Percentiles rank a stretch among this genome's conserved stretches.
phyloP scores from a whole-genome alignment of 1,140 invertebrate genomes.

The Lamellibrachia luymesi region DNA sequence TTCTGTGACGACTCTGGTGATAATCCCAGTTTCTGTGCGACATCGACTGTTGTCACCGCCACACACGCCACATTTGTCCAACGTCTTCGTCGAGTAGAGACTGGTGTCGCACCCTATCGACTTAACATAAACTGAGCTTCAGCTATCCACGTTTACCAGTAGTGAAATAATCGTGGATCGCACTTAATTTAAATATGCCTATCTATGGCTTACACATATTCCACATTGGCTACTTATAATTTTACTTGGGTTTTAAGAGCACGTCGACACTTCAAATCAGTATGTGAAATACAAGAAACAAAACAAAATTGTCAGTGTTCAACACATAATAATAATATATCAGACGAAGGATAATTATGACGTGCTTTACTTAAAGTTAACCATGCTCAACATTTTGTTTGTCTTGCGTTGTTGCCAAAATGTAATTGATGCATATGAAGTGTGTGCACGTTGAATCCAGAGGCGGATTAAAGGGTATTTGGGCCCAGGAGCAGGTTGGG shows the following conservation, averaged over 20 bases:
- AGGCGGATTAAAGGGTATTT: too few relatives aligned
- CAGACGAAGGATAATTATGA: not conserved
- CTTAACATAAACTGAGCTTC: not conserved
- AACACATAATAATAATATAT: not conserved
- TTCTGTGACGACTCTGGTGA: not conserved
- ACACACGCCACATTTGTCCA: constrained; percentile 15
- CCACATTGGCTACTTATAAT: too few relatives aligned
- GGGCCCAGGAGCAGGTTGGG: too few relatives aligned
- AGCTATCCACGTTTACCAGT: not conserved
- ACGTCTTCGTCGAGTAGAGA: constrained; percentile 10
- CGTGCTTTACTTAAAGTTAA: not conserved
- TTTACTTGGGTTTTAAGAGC: too few relatives aligned
- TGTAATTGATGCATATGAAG: too few relatives aligned
- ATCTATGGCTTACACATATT: too few relatives aligned
- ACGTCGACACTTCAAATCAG: too few relatives aligned
- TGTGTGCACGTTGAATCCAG: too few relatives aligned
- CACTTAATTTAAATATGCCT: too few relatives aligned
- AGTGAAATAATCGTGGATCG: not conserved
- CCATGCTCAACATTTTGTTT: not conserved
- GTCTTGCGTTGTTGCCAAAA: not conserved
- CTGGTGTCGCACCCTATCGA: constrained; percentile 5
- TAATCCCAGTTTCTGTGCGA: not conserved
- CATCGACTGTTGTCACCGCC: constrained; percentile 6
- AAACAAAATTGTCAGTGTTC: not conserved
- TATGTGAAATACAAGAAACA: not conserved